Conservation (phyloP, 2,888 invertebrate species). For the Smittia sp. region DNA sequence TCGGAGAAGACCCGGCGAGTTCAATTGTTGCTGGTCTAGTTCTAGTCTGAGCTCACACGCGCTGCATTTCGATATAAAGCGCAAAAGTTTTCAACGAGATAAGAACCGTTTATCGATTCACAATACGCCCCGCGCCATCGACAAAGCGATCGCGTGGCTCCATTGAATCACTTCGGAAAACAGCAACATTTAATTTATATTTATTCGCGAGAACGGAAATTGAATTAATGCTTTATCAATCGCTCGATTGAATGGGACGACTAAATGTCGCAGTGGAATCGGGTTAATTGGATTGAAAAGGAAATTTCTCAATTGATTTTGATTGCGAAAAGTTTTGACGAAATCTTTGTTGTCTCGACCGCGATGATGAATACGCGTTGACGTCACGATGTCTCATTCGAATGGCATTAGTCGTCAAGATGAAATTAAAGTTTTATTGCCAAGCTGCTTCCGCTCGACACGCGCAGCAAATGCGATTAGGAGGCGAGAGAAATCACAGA, state of each 20-base stretch:
- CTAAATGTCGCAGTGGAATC: neutral
- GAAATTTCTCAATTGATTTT: slow-evolving; percentile 12
- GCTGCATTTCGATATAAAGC: too few relatives aligned
- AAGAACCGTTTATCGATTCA: slow-evolving; percentile 12
- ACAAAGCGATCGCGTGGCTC: slow-evolving; percentile 6
- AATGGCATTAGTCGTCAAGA: neutral
- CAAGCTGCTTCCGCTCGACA: slow-evolving; percentile 1
- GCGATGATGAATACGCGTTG: neutral
- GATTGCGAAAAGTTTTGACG: neutral
- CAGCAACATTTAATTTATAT: slow-evolving; percentile 18
- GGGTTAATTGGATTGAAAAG: slow-evolving; percentile 15
- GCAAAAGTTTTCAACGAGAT: neutral
- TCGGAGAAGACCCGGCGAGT: too few relatives aligned
- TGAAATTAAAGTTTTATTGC: neutral
- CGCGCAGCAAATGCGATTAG: neutral
- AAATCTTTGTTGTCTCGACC: neutral
- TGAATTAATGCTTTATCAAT: slow-evolving; percentile 37
- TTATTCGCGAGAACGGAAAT: slow-evolving; percentile 32
- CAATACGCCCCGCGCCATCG: slow-evolving; percentile 7
- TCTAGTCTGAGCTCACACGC: too few relatives aligned
- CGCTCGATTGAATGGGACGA: slow-evolving; percentile 6
- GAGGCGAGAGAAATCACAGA: neutral
- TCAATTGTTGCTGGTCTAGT: slow-evolving; percentile 1
- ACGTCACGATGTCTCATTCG: slow-evolving; percentile 16
- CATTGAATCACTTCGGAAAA: slow-evolving; percentile 20